A percentile compares a stretch with the other conserved stretches of the same genome.
Evolutionary conservation across 2,888 invertebrate species (phyloP).

Genomic region (Apotomis turbidana): DNA sequence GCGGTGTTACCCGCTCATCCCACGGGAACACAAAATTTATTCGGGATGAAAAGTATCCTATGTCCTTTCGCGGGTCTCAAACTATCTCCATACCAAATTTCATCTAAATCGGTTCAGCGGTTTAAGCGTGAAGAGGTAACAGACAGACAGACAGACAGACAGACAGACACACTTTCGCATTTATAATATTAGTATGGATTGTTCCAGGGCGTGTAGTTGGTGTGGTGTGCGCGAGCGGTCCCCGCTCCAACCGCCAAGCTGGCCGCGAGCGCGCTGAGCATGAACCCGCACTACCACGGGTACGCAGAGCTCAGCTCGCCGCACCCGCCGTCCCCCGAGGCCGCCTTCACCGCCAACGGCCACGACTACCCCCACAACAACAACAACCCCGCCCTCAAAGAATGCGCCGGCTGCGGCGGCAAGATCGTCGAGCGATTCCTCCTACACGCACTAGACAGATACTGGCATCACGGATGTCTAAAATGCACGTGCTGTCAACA

Average conservation of each 20-base stretch:
- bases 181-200: too few relatives aligned
- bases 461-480: slow-evolving; percentile 98
- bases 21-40: too few relatives aligned
- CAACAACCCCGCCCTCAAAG: slow-evolving; percentile 86
- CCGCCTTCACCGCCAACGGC: slow-evolving; percentile 85
- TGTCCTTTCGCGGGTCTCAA: too few relatives aligned
- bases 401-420: slow-evolving; percentile 96
- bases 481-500: slow-evolving; percentile 96
- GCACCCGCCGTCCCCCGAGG: slow-evolving; percentile 90
- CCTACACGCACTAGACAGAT: slow-evolving; percentile 95
- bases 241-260: slow-evolving; percentile 89
- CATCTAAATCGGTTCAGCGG: too few relatives aligned
- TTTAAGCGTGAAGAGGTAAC: too few relatives aligned
- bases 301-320: slow-evolving; percentile 92
- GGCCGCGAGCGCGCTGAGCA: slow-evolving; percentile 93
- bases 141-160: too few relatives aligned
- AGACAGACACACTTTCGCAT: too few relatives aligned
- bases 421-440: slow-evolving; percentile 96
- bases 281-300: slow-evolving; percentile 96
- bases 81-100: too few relatives aligned
- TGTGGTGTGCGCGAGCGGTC: slow-evolving; percentile 78
- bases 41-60: too few relatives aligned
- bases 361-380: slow-evolving; percentile 86
- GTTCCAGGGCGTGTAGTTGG: slow-evolving; percentile 81
- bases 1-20: too few relatives aligned